These are phyloP conservation scores for human DNA, from an alignment of 2,113 vertebrate species.

Conservation along the genomic window GRCh38 chr22:18809001-18809500, in stretches of 20 bases:
- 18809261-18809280: neutral
- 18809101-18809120: neutral
- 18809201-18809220: neutral
- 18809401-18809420: neutral
- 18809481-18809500: neutral
- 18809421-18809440: neutral
- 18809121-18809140: too few relatives aligned
- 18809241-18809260: neutral
- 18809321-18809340: neutral
- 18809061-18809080: neutral
- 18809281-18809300: neutral
- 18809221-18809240: neutral
- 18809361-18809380: neutral
- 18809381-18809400: neutral
- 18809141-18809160: neutral
- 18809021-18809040: neutral
- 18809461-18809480: too few relatives aligned
- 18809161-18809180: neutral
- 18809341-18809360: fast-evolving
- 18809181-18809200: neutral
- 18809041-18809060: neutral
- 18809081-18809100: fast-evolving
- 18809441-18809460: neutral
- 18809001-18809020: neutral
- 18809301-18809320: neutral